Conservation (phyloP, 2,888 invertebrate species). For the Napeogenes sylphis region DNA sequence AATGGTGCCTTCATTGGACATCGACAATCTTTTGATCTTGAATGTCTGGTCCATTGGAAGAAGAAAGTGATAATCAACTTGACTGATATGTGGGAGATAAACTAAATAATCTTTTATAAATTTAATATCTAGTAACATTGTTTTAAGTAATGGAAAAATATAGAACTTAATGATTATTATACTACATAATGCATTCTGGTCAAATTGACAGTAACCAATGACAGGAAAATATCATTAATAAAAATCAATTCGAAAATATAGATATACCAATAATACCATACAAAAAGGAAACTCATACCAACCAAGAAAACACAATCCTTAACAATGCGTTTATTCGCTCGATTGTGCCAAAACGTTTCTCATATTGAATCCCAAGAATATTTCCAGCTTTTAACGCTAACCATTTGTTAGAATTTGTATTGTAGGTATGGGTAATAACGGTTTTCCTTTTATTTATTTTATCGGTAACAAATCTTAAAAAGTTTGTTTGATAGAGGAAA, state of each 20-base stretch:
- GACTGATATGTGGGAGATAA: slow-evolving; percentile 23
- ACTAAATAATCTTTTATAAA: slow-evolving; percentile 3
- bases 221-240: neutral
- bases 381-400: slow-evolving; percentile 25
- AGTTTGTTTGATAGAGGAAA: neutral
- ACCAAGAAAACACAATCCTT: slow-evolving; percentile 18
- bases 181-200: neutral
- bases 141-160: neutral
- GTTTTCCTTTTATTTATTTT: slow-evolving; percentile 26
- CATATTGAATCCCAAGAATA: slow-evolving; percentile 28
- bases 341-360: slow-evolving; percentile 21
- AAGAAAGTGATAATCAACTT: slow-evolving; percentile 16
- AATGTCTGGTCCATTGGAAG: slow-evolving; percentile 17
- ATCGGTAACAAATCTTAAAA: slow-evolving; percentile 20
- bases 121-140: neutral
- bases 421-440: slow-evolving; percentile 20
- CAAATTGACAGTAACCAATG: neutral
- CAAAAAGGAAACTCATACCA: slow-evolving; percentile 7
- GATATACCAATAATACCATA: neutral
- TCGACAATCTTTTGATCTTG: slow-evolving; percentile 20
- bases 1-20: slow-evolving; percentile 25
- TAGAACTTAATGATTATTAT: neutral
- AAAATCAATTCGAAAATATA: neutral
- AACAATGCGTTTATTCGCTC: slow-evolving; percentile 16
- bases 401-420: slow-evolving; percentile 26